Conservation (phyloP, 92 coral and sea anemone species). For the Chrysogorgia sp. region DNA sequence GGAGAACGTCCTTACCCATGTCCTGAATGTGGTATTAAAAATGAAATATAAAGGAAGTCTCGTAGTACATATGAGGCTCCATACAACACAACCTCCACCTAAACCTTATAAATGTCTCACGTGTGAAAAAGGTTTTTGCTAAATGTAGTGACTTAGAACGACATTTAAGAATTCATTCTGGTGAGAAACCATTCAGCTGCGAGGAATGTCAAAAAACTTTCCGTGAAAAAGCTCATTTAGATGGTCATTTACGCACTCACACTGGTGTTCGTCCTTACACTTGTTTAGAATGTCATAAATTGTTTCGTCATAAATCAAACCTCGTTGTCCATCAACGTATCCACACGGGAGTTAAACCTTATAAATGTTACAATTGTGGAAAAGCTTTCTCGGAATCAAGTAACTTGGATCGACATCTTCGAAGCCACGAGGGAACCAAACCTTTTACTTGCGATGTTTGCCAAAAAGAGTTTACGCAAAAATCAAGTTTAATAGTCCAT, state of each 20-base stretch:
- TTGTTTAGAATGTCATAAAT: conserved; percentile 30
- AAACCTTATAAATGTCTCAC: conserved; percentile 30
- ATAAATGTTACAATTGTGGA: conserved; percentile 31
- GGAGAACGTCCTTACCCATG: conserved; percentile 39
- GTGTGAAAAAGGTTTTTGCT: conserved; percentile 35
- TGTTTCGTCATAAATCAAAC: conserved; percentile 37
- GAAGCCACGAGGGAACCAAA: conserved; percentile 39
- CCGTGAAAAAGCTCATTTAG: conserved; percentile 33
- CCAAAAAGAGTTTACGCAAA: conserved; percentile 37
- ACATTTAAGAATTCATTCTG: conserved; percentile 15
- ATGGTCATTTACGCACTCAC: conserved; percentile 33
- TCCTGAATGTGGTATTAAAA: no score
- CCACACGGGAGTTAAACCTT: conserved; percentile 31
- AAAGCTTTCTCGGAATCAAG: conserved; percentile 36
- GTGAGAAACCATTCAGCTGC: conserved; percentile 25
- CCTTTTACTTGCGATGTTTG: conserved; percentile 40
- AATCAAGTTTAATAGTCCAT: conserved; percentile 36
- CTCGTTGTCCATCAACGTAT: conserved; percentile 35
- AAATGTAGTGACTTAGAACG: conserved; percentile 33
- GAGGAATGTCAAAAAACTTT: conserved; percentile 29
- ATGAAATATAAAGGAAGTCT: conserved; percentile 45
- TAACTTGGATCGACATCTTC: conserved; percentile 33
- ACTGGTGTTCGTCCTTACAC: conserved; percentile 29
- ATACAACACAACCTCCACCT: neutral
- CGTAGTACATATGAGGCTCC: conserved; percentile 31